A percentile compares a stretch with the other conserved stretches of the same genome.
phyloP scores from a whole-genome alignment of 2,113 vertebrate species.

The Laticauda colubrina region DNA sequence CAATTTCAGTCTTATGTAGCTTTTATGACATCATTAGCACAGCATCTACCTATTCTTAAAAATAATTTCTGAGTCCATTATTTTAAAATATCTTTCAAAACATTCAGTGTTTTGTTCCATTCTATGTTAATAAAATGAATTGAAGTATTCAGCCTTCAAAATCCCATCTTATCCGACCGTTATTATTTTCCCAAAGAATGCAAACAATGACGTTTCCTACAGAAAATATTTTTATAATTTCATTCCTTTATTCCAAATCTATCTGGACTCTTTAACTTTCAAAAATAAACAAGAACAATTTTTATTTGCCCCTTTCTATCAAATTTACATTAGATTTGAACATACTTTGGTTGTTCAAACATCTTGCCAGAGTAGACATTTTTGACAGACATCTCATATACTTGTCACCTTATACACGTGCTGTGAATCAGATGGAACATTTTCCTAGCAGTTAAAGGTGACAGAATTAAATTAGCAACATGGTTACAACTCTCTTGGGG shows the following conservation, averaged over 20 bases:
- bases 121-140: neutral
- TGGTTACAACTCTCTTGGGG: neutral
- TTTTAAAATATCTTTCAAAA: neutral
- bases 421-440: neutral
- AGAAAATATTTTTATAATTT: neutral
- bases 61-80: neutral
- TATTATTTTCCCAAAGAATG: neutral
- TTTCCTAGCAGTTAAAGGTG: constrained; percentile 8
- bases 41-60: neutral
- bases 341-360: neutral
- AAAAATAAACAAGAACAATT: neutral
- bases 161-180: neutral
- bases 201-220: neutral
- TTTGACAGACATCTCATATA: neutral
- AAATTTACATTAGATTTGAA: neutral
- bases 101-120: neutral
- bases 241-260: neutral
- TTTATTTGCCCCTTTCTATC: neutral
- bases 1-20: neutral
- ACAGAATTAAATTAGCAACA: constrained; percentile 1
- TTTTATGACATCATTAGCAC: neutral
- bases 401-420: neutral
- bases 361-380: neutral
- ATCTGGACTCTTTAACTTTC: neutral
- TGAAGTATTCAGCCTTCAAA: neutral